Evolutionary conservation across 1,140 invertebrate species (phyloP).

Genomic region (Lutraria rhynchaena): DNA sequence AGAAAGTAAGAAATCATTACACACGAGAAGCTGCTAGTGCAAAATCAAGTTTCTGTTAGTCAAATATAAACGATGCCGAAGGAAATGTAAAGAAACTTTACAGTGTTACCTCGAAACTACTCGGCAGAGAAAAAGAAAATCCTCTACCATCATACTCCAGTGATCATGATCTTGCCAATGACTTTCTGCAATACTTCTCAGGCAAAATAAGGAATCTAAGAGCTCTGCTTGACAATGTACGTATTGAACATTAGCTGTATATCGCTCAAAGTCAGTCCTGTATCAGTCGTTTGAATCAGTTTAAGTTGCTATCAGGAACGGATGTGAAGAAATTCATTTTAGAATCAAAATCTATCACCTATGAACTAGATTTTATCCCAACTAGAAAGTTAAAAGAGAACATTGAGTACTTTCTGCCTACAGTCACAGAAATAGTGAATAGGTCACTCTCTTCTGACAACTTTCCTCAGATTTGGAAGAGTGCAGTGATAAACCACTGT

Average conservation of each 20-base stretch:
- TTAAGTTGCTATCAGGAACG: neutral
- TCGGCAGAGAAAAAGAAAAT: conserved; percentile 37
- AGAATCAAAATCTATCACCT: conserved; percentile 28
- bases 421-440: conserved; percentile 5
- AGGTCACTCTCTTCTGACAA: neutral
- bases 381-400: conserved; percentile 15
- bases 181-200: conserved; percentile 25
- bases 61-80: conserved; percentile 18
- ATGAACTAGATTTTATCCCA: conserved; percentile 20
- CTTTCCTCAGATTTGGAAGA: conserved; percentile 26
- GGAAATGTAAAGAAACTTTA: conserved; percentile 43
- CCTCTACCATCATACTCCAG: neutral
- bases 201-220: conserved; percentile 26
- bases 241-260: neutral
- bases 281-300: neutral
- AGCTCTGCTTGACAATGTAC: conserved; percentile 15
- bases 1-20: conserved; percentile 19
- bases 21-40: neutral
- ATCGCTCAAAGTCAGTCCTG: neutral
- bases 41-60: conserved; percentile 20
- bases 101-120: conserved; percentile 21
- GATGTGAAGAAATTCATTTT: neutral
- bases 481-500: conserved; percentile 22
- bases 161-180: conserved; percentile 29
- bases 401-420: neutral